Evolutionary conservation across 2,113 vertebrate species (phyloP).

Genomic region (Psittacula cyanocephala): DNA sequence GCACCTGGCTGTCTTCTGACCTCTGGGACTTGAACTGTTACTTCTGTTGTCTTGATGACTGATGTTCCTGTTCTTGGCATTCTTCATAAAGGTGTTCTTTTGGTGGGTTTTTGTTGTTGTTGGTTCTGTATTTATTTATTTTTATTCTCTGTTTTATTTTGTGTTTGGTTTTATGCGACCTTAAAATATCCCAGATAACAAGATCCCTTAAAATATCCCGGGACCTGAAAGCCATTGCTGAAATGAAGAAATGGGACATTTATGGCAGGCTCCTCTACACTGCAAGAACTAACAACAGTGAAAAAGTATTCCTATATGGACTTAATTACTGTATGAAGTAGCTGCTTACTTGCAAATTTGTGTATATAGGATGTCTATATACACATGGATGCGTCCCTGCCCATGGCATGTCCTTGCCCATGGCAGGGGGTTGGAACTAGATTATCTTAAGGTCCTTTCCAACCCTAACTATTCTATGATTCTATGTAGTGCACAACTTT

Average conservation of each 20-base stretch:
- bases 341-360: not conserved
- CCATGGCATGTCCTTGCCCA: too few relatives aligned
- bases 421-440: too few relatives aligned
- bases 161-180: not conserved
- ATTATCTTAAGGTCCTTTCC: too few relatives aligned
- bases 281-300: not conserved
- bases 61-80: not conserved
- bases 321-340: not conserved
- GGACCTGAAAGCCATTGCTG: not conserved
- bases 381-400: too few relatives aligned
- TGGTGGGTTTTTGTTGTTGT: rapidly evolving
- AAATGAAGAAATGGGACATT: not conserved
- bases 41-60: not conserved
- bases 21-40: not conserved
- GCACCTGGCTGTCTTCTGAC: not conserved
- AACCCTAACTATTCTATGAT: too few relatives aligned
- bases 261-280: not conserved
- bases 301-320: not conserved
- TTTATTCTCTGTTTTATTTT: not conserved
- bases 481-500: not conserved
- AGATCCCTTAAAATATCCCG: not conserved
- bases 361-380: not conserved
- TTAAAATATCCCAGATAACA: not conserved
- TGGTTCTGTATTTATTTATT: not conserved
- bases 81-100: not conserved